Conservation (phyloP, 2,888 invertebrate species). For the Scrobipalpa costella region DNA sequence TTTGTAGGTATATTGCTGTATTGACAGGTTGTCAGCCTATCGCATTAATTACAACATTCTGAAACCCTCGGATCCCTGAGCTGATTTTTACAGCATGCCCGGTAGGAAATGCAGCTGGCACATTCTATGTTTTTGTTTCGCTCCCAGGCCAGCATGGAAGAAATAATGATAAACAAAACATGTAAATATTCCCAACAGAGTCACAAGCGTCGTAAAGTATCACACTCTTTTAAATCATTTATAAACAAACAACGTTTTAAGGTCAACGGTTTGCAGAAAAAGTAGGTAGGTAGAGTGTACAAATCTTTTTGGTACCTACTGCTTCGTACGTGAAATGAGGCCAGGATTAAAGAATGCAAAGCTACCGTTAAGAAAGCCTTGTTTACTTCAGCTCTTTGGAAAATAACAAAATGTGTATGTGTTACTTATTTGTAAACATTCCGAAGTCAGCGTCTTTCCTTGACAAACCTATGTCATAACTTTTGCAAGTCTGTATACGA, state of each 20-base stretch:
- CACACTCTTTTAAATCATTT: conserved; percentile 45
- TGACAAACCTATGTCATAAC: neutral
- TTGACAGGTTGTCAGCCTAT: too few relatives aligned
- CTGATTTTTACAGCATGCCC: too few relatives aligned
- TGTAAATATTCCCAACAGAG: conserved; percentile 28
- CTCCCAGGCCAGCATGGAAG: too few relatives aligned
- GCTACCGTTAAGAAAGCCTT: conserved; percentile 49
- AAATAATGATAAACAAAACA: conserved; percentile 23
- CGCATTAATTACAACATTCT: too few relatives aligned
- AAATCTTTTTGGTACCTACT: conserved; percentile 19
- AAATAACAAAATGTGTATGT: conserved; percentile 36
- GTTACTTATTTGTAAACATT: conserved; percentile 18
- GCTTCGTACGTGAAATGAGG: conserved; percentile 32
- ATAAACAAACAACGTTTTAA: conserved; percentile 60
- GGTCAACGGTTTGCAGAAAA: conserved; percentile 50
- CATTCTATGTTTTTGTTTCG: too few relatives aligned
- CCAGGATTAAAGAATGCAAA: conserved; percentile 44
- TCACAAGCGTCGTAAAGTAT: conserved; percentile 20
- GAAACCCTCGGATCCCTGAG: too few relatives aligned
- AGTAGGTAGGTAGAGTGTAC: conserved; percentile 44
- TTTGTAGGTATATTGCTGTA: too few relatives aligned
- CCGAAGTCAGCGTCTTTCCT: neutral
- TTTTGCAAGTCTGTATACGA: neutral
- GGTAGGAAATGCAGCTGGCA: too few relatives aligned
- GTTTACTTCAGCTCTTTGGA: conserved; percentile 39